A percentile compares a stretch with the other conserved stretches of the same genome.
Conservation (phyloP, 2,113 vertebrate genomes). For the Myotis yumanensis region DNA sequence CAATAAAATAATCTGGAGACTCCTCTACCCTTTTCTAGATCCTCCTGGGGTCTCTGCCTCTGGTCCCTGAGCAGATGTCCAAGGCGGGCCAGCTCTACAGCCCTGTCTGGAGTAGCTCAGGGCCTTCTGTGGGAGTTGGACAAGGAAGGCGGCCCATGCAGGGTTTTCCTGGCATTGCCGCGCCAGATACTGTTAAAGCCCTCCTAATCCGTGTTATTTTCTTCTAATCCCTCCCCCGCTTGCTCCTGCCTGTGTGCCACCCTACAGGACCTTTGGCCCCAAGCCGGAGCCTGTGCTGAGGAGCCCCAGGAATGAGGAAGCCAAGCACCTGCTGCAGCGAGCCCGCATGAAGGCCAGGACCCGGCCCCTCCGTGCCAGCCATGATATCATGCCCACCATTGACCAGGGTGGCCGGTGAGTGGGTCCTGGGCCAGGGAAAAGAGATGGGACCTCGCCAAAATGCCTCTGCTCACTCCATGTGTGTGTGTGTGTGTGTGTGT, state of each 20-base stretch:
- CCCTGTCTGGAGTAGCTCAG: not conserved
- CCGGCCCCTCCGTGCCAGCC: slow-evolving; percentile 92
- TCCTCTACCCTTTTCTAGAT: slow-evolving; percentile 17
- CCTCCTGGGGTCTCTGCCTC: slow-evolving; percentile 31
- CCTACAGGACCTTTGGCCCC: slow-evolving; percentile 82
- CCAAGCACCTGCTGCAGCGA: slow-evolving; percentile 91
- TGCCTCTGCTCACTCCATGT: not conserved
- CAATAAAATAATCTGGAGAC: slow-evolving; percentile 30
- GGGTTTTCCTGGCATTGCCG: slow-evolving; percentile 52
- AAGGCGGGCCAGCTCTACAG: not conserved
- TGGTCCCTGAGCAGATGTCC: not conserved
- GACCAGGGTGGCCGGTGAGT: slow-evolving; percentile 86
- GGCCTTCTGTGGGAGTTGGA: not conserved
- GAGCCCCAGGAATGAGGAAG: slow-evolving; percentile 92
- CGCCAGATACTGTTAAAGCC: slow-evolving; percentile 80
- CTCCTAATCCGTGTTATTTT: slow-evolving; percentile 84
- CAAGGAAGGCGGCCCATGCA: not conserved
- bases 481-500: not conserved
- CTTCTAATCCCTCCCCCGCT: slow-evolving; percentile 75
- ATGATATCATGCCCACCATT: slow-evolving; percentile 86
- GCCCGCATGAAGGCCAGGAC: slow-evolving; percentile 93
- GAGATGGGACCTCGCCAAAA: not conserved
- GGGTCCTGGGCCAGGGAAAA: not conserved
- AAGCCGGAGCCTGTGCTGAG: slow-evolving; percentile 88
- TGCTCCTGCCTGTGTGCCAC: slow-evolving; percentile 63